Evolutionary conservation across 2,113 vertebrate genomes (phyloP), one percentile per base, ranked within the genome.

Genomic region (Promerops cafer): DNA sequence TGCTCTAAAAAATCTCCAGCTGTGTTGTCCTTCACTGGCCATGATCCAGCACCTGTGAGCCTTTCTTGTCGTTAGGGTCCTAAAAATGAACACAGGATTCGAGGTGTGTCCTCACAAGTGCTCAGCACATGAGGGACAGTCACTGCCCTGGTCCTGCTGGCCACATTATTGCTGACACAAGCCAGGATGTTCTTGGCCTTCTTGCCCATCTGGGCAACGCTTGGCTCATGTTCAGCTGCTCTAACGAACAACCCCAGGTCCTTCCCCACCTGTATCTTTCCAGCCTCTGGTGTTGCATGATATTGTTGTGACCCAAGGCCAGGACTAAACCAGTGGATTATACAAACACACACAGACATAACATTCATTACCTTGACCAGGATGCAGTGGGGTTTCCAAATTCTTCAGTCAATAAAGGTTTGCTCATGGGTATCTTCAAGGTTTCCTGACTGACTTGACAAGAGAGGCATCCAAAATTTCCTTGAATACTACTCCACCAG

Each of bases 31-130:
- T 65, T 40, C 44, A 59, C 5, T 65, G 20, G 8, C 13, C 13
- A 8, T 5, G 2, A 12, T 39, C 10, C 26, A 69, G 7, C 40
- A 42, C 8, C 19, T 19, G 6, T 42, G 5, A 15, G 10, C 17
- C 22, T 22, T 30, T 35, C 14, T 16, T 47, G 7, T 44, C 11
- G 1, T 47, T 20, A 60, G 14, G 14, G 10, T 20, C 14, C 9
- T 14, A 35, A 30, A 75, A 76, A 5, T 4, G 6, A 61, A 4
- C 26, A 10, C 24, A 11, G 7, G 2, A 27, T 61, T 54, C 0
- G 0, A 83, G 17, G 16, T 27, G 21, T 0, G 2, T 14, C 17
- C 16, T 75, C n/a, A 31, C 13, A 44, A 60, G 10, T 40, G 5
- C 9, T 28, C 21, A 40, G 14, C 6, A 16, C 17, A 10, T 10